phyloP scores from a whole-genome alignment of 2,797 vertebrate genomes.

The Cirrhinus mrigala region DNA sequence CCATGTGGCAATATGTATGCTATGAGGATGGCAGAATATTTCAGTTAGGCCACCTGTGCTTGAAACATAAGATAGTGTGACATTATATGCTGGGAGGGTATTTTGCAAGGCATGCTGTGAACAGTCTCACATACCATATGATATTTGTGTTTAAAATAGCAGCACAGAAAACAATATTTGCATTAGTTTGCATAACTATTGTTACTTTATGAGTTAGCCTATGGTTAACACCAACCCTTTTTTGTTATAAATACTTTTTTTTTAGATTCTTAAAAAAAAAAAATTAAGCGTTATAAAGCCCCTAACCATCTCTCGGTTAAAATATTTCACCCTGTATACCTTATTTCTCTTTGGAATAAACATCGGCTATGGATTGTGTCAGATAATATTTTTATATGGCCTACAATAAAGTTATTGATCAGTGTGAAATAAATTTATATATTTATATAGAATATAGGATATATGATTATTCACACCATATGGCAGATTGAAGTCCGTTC shows the following conservation, averaged over 20 bases:
- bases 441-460: background rate
- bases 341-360: background rate
- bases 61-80: conserved; percentile 30
- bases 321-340: background rate
- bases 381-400: background rate
- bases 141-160: background rate
- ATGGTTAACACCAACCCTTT: background rate
- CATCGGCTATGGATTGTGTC: background rate
- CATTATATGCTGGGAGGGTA: background rate
- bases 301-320: no score
- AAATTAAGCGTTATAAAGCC: no score
- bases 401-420: background rate
- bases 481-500: background rate
- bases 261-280: no score
- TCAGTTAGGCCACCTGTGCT: conserved; percentile 17
- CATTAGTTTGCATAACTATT: background rate
- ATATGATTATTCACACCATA: background rate
- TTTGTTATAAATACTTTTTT: background rate
- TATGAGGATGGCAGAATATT: conserved; percentile 14
- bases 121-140: background rate
- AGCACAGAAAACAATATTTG: background rate
- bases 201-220: background rate
- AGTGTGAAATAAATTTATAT: background rate
- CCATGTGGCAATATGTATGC: background rate
- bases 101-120: conserved; percentile 1